Evolutionary conservation across 2,888 invertebrate genomes (phyloP), one percentile per base, ranked within the genome.

Genomic region (Falcaria lacertinaria): DNA sequence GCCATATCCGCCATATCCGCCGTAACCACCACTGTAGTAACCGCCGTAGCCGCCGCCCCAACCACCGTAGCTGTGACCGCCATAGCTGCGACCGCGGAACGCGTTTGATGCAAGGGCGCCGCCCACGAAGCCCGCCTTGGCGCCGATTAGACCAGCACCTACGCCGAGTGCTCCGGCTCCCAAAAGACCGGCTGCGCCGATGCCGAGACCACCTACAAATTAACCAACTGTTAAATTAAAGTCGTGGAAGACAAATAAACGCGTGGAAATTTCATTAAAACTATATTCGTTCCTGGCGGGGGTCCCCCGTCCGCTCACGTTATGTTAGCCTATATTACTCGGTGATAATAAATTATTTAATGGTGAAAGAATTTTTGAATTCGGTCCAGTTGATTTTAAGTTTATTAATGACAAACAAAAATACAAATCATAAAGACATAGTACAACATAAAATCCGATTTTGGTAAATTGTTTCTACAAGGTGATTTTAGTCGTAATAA

Each of bases 101-200:
- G 73, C 72, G 3, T 60, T 43, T n/a, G 77, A 65, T 1, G 74
- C 83, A 5, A 86, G 25, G 1, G 80, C 84, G 0, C 87, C 87
- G 1, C 87, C 87, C 13, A 88, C 38, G 13, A 85, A 57, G 2
- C 87, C 87, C 22, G 77, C 78, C 43, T 76, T 77, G 50, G 74
- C 80, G 1, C 82, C 82, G 8, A 83, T 36, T 0, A 75, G 57
- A 32, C 84, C 85, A 3, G 80, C 82, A 1, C 81, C 82, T 4
- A 72, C 80, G 8, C 78, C 82, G 2, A 81, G 47, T 0, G 66
- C 63, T 0, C 76, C 78, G 0, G 67, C 71, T 2, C 80, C 74
- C 1, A 72, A 39, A 2, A 64, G 60, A 11, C 74, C 80, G 8
- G 67, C 45, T 4, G 48, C 54, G 28, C 69, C 69, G 25, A 60